Conservation (phyloP, 2,797 vertebrate species). For the Astyanax mexicanus region DNA sequence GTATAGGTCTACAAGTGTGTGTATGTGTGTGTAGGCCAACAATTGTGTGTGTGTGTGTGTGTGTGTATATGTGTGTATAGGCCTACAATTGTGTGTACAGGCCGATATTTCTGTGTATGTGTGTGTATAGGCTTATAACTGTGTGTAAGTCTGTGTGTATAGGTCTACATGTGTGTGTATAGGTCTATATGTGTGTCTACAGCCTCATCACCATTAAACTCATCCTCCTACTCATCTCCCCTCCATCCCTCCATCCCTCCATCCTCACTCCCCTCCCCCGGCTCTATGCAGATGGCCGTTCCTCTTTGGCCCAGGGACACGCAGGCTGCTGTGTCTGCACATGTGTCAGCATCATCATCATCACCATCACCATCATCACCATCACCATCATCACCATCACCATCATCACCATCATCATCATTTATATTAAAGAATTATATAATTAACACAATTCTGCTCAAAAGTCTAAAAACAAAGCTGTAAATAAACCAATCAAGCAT, state of each 20-base stretch:
- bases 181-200: constrained; percentile 47
- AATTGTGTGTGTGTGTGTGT: too few relatives aligned
- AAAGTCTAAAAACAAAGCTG: too few relatives aligned
- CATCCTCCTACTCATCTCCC: constrained; percentile 39
- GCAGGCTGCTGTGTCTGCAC: constrained; percentile 30
- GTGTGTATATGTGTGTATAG: too few relatives aligned
- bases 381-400: constrained; percentile 27
- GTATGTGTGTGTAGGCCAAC: too few relatives aligned
- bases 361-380: constrained; percentile 32
- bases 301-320: constrained; percentile 16
- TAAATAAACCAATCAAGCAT: too few relatives aligned
- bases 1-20: too few relatives aligned
- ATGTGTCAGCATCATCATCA: constrained; percentile 42
- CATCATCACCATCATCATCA: constrained; percentile 1
- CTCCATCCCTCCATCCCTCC: constrained; percentile 31
- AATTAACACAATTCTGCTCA: too few relatives aligned
- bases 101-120: too few relatives aligned
- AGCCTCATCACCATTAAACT: constrained; percentile 34
- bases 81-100: too few relatives aligned
- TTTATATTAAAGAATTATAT: too few relatives aligned
- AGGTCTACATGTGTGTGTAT: constrained; percentile 2
- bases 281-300: constrained; percentile 41
- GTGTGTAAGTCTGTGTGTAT: constrained; percentile 8
- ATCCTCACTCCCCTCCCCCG: constrained; percentile 26
- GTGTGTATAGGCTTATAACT: too few relatives aligned